Conservation (phyloP, 2,797 vertebrate species). For the Myripristis jacobus region DNA sequence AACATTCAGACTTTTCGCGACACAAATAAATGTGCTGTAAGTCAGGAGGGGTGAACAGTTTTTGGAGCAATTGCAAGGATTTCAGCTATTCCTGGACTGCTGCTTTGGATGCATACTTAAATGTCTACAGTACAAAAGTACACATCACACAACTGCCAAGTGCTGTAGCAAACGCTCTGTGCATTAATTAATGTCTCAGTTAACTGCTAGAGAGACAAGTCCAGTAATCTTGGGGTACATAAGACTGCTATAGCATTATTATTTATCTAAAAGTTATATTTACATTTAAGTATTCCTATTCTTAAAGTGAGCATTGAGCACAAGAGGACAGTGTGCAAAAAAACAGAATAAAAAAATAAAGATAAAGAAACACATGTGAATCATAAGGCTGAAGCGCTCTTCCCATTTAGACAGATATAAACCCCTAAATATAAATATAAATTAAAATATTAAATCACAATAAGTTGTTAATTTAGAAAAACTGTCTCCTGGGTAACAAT, state of each 20-base stretch:
- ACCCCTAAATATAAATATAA: slow-evolving; percentile 25
- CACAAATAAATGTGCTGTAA: neutral
- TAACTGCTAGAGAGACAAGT: slow-evolving; percentile 20
- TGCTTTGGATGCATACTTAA: slow-evolving; percentile 23
- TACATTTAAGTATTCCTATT: slow-evolving; percentile 13
- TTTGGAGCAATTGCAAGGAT: slow-evolving; percentile 1
- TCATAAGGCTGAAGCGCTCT: slow-evolving; percentile 48
- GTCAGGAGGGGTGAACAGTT: neutral
- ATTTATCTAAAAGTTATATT: slow-evolving; percentile 14
- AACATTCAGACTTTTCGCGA: slow-evolving; percentile 9
- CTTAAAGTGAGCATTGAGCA: slow-evolving; percentile 26
- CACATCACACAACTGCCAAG: slow-evolving; percentile 9
- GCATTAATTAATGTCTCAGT: slow-evolving; percentile 7
- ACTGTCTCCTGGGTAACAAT: neutral
- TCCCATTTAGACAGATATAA: slow-evolving; percentile 15
- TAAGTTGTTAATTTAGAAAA: slow-evolving; percentile 43
- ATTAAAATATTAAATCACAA: slow-evolving; percentile 35
- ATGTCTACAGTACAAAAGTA: neutral
- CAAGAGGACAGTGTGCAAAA: slow-evolving; percentile 38
- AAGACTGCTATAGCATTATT: slow-evolving; percentile 10
- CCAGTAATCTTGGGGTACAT: slow-evolving; percentile 7
- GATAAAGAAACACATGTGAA: too few species aligned
- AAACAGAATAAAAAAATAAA: slow-evolving; percentile 18
- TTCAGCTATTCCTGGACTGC: slow-evolving; percentile 18
- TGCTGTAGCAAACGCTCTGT: slow-evolving; percentile 6